phyloP scores from a whole-genome alignment of 35 echinoderm and acorn worm genomes.

The Amphiura filiformis region DNA sequence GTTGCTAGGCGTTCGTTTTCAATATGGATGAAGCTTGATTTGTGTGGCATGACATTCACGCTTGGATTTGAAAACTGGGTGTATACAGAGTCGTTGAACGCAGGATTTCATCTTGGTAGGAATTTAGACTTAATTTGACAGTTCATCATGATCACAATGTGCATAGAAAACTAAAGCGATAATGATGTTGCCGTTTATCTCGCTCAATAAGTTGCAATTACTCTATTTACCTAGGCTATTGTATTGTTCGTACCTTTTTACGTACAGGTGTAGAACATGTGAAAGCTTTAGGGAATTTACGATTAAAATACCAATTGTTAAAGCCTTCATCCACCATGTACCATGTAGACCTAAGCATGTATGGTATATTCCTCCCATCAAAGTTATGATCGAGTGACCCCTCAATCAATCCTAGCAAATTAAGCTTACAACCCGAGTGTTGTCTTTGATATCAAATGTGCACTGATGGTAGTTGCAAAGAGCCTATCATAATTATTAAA shows the following conservation, averaged over 20 bases:
- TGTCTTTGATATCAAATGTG: too few relatives aligned
- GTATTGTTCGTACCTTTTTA: too few relatives aligned
- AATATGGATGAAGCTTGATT: conserved; percentile 18
- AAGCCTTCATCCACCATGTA: neutral
- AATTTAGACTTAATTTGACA: neutral
- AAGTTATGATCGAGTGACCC: too few relatives aligned
- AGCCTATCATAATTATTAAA: conserved; percentile 15
- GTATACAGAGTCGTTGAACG: neutral
- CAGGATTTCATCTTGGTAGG: neutral
- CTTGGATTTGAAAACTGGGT: conserved; percentile 34
- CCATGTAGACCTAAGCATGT: neutral
- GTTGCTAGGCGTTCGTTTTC: neutral
- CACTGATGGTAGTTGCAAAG: neutral
- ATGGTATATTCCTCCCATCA: too few relatives aligned
- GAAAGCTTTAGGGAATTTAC: neutral
- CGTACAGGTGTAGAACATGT: neutral
- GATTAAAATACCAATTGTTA: neutral
- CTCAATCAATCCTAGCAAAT: too few relatives aligned
- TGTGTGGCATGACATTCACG: neutral
- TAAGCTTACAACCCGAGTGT: too few relatives aligned
- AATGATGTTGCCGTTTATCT: too few relatives aligned
- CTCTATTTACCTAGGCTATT: too few relatives aligned
- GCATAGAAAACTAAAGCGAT: neutral
- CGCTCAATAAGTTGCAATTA: too few relatives aligned
- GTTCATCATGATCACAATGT: neutral